These are phyloP conservation scores for Nasonovia ribisnigri DNA, from an alignment of 2,888 invertebrate species.

Conservation along the genomic window DNA sequence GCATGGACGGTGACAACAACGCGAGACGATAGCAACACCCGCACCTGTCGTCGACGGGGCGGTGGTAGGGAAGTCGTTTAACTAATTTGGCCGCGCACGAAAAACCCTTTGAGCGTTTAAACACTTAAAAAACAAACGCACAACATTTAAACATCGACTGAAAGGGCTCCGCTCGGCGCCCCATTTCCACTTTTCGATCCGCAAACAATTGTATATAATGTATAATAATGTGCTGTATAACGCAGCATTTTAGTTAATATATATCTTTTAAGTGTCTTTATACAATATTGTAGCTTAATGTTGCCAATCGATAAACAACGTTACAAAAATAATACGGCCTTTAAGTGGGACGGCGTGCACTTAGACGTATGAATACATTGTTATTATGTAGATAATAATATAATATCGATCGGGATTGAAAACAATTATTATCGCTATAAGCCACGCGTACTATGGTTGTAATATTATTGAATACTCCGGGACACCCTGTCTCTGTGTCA, in stretches of 20 bases:
- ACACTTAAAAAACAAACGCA: constrained; percentile 35
- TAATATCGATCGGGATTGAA: background rate
- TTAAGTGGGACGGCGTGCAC: background rate
- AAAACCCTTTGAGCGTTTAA: constrained; percentile 52
- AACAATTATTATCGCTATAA: background rate
- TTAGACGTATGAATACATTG: background rate
- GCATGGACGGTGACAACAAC: constrained; percentile 19
- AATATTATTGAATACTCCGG: background rate
- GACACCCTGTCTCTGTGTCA: background rate
- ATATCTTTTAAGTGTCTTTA: background rate
- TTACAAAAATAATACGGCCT: background rate
- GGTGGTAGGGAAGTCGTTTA: constrained; percentile 31
- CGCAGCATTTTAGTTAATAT: background rate
- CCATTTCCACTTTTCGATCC: background rate
- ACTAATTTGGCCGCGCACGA: constrained; percentile 38
- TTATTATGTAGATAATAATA: background rate
- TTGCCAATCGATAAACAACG: background rate
- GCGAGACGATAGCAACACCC: constrained; percentile 23
- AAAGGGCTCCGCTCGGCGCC: background rate
- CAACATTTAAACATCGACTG: constrained; percentile 9
- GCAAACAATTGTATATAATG: background rate
- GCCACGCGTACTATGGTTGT: background rate
- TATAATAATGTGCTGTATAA: background rate
- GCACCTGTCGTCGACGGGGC: background rate
- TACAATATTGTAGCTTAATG: background rate